Evolutionary conservation across 2,888 invertebrate genomes (phyloP).

Genomic region (Uloborus plumipes): DNA sequence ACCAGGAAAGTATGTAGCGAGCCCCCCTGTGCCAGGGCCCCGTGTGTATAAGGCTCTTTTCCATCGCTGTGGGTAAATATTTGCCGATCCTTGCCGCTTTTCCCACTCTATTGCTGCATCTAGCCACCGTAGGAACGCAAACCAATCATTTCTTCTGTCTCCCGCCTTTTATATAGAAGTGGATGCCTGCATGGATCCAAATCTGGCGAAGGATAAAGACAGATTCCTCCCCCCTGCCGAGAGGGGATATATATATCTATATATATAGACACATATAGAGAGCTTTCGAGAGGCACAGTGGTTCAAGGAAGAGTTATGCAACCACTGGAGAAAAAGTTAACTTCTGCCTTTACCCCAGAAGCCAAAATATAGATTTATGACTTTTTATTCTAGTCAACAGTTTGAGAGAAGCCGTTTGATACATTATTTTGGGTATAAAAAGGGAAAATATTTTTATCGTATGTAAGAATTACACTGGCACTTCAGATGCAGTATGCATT

Average conservation of each 20-base stretch:
- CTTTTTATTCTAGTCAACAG: no score
- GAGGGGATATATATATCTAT: constrained; percentile 6
- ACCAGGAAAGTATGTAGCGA: constrained; percentile 45
- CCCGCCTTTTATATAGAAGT: constrained; percentile 38
- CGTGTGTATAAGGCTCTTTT: constrained; percentile 37
- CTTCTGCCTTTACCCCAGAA: no score
- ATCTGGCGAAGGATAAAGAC: constrained; percentile 45
- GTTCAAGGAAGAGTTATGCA: no score
- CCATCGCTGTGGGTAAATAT: constrained; percentile 53
- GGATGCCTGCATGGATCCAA: constrained; percentile 26
- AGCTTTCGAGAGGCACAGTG: no score
- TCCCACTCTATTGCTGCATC: constrained; percentile 57
- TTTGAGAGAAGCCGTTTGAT: no score
- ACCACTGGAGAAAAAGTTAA: no score
- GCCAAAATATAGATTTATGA: no score
- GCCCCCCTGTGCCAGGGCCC: constrained; percentile 18
- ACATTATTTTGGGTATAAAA: no score
- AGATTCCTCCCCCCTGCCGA: constrained; percentile 10
- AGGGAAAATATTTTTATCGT: no score
- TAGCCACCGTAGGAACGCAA: constrained; percentile 57
- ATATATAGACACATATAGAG: constrained; percentile 22
- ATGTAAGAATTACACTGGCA: no score
- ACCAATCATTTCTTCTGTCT: constrained; percentile 62
- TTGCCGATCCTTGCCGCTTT: constrained; percentile 63
- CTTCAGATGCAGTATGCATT: no score